Evolutionary conservation across 2,113 vertebrate genomes (phyloP).

Genomic region (Hippolais icterina): DNA sequence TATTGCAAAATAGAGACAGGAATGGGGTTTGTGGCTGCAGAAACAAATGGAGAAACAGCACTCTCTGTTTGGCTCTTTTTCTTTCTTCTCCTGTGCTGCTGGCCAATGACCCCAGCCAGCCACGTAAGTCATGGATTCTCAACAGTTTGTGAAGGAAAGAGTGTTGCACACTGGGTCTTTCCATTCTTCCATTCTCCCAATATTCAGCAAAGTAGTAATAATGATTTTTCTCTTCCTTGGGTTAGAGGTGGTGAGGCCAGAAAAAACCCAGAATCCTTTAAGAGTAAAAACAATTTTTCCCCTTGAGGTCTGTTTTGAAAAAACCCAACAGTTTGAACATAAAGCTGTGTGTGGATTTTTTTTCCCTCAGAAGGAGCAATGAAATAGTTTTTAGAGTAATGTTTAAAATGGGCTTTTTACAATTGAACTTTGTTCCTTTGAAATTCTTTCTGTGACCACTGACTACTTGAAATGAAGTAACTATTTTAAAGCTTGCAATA

Average conservation of each 20-base stretch:
- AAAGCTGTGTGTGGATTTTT: neutral
- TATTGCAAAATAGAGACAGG: neutral
- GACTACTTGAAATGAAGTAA: neutral
- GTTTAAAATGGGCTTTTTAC: slow-evolving; percentile 6
- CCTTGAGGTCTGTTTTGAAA: neutral
- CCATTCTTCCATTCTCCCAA: neutral
- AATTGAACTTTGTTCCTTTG: neutral
- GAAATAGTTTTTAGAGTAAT: neutral
- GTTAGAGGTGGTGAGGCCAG: neutral
- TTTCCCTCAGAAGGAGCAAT: neutral
- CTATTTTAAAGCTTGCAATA: neutral
- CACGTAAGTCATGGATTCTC: neutral
- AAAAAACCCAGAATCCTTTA: neutral
- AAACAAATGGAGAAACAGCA: neutral
- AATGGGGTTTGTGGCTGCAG: neutral
- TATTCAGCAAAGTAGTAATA: neutral
- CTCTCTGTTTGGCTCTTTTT: neutral
- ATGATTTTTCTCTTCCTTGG: neutral
- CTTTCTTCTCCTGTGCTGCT: neutral
- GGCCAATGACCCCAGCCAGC: neutral
- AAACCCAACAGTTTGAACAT: neutral
- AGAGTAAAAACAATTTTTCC: neutral
- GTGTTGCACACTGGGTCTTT: neutral
- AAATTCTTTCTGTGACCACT: slow-evolving; percentile 2
- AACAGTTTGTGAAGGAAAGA: neutral